A percentile compares a stretch with the other conserved stretches of the same genome.
Conservation (phyloP, 2,888 invertebrate species). For the Diadegma fenestrale region DNA sequence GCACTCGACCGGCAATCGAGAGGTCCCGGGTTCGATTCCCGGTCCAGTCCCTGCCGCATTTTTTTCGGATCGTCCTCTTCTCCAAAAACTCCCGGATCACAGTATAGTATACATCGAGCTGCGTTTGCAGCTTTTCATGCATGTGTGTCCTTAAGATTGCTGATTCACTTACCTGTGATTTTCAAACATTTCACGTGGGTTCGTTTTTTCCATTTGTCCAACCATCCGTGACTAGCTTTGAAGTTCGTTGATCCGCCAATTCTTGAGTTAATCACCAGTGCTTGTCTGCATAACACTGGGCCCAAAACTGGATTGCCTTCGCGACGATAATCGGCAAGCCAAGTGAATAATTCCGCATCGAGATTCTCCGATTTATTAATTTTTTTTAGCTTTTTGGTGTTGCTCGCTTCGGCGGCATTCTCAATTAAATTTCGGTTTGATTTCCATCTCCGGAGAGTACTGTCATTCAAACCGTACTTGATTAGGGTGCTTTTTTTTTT, state of each 20-base stretch:
- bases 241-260: constrained; percentile 50
- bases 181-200: constrained; percentile 37
- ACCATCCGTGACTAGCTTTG: constrained; percentile 56
- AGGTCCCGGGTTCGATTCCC: no score
- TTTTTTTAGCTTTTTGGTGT: constrained; percentile 49
- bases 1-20: no score
- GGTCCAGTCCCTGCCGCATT: no score
- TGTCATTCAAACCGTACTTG: constrained; percentile 52
- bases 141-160: no score
- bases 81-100: no score
- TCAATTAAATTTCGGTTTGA: constrained; percentile 49
- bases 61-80: no score
- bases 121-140: no score
- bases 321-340: constrained; percentile 56
- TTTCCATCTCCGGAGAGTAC: constrained; percentile 50
- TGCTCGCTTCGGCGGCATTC: constrained; percentile 46
- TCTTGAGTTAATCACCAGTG: constrained; percentile 53
- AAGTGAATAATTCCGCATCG: constrained; percentile 54
- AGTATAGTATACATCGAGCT: no score
- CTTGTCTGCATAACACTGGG: constrained; percentile 55
- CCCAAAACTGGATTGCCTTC: constrained; percentile 58
- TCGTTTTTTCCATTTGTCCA: constrained; percentile 58
- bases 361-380: constrained; percentile 42
- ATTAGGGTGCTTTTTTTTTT: no score
- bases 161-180: no score